Percentiles rank a stretch among this genome's conserved stretches.
These are phyloP conservation scores for Rhabdornis inornatus DNA, from an alignment of 2,113 vertebrate species.

Conservation along the genomic window DNA sequence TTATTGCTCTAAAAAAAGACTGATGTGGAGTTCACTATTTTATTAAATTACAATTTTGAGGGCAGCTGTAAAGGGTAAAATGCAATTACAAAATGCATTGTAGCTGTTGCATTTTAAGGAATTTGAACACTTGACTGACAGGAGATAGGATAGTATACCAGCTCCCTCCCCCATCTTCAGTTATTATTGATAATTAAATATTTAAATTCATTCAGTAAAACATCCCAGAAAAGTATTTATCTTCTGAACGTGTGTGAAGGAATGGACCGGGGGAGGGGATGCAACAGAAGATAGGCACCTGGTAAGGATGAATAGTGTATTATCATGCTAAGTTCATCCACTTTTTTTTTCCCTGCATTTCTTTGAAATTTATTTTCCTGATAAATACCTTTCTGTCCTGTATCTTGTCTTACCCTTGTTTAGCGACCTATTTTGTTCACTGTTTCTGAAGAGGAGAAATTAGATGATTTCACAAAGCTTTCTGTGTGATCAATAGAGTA, in stretches of 20 bases:
- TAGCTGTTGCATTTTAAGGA: conserved; percentile 64
- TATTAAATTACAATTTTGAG: conserved; percentile 61
- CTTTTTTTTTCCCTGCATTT: not conserved
- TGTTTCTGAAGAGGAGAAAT: conserved; percentile 67
- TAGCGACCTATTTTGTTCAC: conserved; percentile 69
- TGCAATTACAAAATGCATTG: conserved; percentile 62
- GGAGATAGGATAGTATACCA: conserved; percentile 22
- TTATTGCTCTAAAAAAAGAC: conserved; percentile 58
- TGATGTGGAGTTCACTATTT: conserved; percentile 46
- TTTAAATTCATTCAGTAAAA: conserved; percentile 42
- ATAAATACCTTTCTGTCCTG: conserved; percentile 1
- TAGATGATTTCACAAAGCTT: conserved; percentile 69
- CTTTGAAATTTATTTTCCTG: conserved; percentile 33
- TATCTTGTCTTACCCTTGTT: conserved; percentile 12
- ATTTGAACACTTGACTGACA: conserved; percentile 65
- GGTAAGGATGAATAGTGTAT: not conserved
- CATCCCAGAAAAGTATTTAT: not conserved
- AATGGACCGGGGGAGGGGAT: not conserved
- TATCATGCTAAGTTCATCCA: conserved; percentile 28
- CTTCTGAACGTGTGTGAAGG: conserved; percentile 14
- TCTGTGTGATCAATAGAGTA: conserved; percentile 69
- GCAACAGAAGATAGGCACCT: conserved; percentile 24
- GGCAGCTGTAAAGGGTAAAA: conserved; percentile 61
- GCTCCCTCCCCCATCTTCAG: not conserved
- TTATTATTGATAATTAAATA: conserved; percentile 63